phyloP scores from a whole-genome alignment of 2,888 invertebrate species.

The Callimorpha dominula region DNA sequence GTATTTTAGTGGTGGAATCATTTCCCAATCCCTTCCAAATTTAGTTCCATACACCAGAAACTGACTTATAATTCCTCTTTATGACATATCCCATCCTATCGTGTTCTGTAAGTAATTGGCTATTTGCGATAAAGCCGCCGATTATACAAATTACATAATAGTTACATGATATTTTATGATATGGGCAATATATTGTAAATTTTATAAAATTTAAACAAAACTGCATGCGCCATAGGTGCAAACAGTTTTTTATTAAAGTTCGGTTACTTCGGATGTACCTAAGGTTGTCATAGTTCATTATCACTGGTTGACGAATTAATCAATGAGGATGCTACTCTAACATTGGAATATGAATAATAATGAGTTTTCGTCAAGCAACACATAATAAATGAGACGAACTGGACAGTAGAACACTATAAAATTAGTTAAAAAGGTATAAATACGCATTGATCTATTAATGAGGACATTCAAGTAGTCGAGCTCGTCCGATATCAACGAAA shows the following conservation, averaged over 20 bases:
- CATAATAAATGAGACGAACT: slow-evolving; percentile 78
- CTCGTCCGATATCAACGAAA: slow-evolving; percentile 72
- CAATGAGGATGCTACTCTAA: slow-evolving; percentile 45
- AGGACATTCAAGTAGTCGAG: slow-evolving; percentile 75
- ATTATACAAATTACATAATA: no score
- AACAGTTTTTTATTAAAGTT: neutral
- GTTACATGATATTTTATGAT: no score
- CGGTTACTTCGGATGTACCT: neutral
- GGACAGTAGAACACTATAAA: slow-evolving; percentile 70
- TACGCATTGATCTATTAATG: slow-evolving; percentile 72
- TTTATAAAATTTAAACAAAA: neutral
- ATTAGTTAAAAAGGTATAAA: slow-evolving; percentile 82
- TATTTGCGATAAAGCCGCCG: no score
- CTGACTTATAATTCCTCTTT: no score
- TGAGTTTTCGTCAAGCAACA: slow-evolving; percentile 71
- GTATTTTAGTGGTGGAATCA: no score
- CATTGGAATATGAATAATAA: slow-evolving; percentile 72
- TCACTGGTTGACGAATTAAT: slow-evolving; percentile 35
- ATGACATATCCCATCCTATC: no score
- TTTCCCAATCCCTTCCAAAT: no score
- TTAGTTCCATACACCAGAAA: no score
- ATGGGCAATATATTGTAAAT: neutral
- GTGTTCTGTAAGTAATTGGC: no score
- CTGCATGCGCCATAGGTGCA: neutral
- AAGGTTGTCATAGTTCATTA: slow-evolving; percentile 2